A percentile compares a stretch with the other conserved stretches of the same genome.
phyloP scores from a whole-genome alignment of 2,888 invertebrate species.

The Torymus auratus region DNA sequence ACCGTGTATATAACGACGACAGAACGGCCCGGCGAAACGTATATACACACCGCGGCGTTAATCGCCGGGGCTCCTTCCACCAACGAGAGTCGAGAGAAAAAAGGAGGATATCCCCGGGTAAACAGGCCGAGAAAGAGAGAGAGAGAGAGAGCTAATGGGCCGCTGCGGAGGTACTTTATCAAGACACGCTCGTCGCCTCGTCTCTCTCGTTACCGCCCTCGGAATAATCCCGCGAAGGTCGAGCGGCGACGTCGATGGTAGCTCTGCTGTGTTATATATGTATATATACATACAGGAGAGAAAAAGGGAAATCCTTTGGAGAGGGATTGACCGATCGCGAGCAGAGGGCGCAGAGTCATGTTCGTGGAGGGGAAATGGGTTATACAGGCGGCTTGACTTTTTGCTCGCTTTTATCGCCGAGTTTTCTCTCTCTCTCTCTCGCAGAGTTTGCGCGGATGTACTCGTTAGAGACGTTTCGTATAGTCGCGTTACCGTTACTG shows the following conservation, averaged over 20 bases:
- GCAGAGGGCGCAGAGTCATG: constrained; percentile 17
- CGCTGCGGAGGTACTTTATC: constrained; percentile 43
- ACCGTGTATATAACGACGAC: too few relatives aligned
- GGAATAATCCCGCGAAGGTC: constrained; percentile 22
- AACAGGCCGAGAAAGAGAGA: constrained; percentile 23
- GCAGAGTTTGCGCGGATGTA: too few relatives aligned
- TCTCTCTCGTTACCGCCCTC: constrained; percentile 51
- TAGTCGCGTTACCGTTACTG: too few relatives aligned
- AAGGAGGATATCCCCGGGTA: constrained; percentile 27
- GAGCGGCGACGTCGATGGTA: background rate
- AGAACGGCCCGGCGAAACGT: too few relatives aligned
- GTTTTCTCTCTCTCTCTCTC: background rate
- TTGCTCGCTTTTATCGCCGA: background rate
- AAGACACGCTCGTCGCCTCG: constrained; percentile 7
- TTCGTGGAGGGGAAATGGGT: too few relatives aligned
- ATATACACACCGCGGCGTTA: constrained; percentile 6
- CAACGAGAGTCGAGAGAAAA: constrained; percentile 1
- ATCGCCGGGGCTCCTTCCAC: constrained; percentile 25
- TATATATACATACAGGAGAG: background rate
- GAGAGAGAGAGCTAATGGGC: constrained; percentile 47
- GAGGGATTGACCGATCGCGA: constrained; percentile 1
- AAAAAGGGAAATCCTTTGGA: background rate
- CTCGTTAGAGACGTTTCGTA: too few relatives aligned
- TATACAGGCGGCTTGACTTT: too few relatives aligned
- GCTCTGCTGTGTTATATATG: background rate